Conservation (phyloP, 1,140 invertebrate genomes). For the Battus philenor region DNA sequence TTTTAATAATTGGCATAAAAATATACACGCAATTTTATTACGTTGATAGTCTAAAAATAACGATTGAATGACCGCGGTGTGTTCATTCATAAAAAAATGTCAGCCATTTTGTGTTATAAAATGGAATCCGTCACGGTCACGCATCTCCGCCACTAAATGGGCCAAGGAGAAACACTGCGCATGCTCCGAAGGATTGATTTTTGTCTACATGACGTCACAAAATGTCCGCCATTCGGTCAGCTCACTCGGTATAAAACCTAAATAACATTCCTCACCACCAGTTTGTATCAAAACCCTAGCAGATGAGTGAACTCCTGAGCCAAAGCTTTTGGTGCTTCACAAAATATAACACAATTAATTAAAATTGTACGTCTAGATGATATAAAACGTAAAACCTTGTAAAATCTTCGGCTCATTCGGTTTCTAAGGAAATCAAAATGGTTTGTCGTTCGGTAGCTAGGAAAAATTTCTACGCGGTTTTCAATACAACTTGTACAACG, state of each 20-base stretch:
- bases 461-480: constrained; percentile 36
- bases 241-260: constrained; percentile 62
- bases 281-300: constrained; percentile 24
- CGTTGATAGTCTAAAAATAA: constrained; percentile 41
- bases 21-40: constrained; percentile 19
- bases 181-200: constrained; percentile 63
- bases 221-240: constrained; percentile 47
- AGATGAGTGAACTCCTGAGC: constrained; percentile 27
- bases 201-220: constrained; percentile 58
- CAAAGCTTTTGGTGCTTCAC: constrained; percentile 22
- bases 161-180: constrained; percentile 58
- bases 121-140: constrained; percentile 41
- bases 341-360: constrained; percentile 7
- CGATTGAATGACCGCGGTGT: constrained; percentile 46
- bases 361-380: constrained; percentile 21
- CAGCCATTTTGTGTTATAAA: constrained; percentile 43
- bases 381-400: constrained; percentile 22
- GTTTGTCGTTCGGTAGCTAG: constrained; percentile 27
- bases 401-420: constrained; percentile 23
- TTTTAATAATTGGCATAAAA: constrained; percentile 11
- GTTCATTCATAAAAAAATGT: constrained; percentile 65
- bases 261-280: constrained; percentile 33
- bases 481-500: constrained; percentile 33
- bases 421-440: constrained; percentile 41
- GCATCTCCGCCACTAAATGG: constrained; percentile 36